These are phyloP conservation scores for Capromys pilorides DNA, from an alignment of 2,797 vertebrate genomes.

Conservation along the genomic window DNA sequence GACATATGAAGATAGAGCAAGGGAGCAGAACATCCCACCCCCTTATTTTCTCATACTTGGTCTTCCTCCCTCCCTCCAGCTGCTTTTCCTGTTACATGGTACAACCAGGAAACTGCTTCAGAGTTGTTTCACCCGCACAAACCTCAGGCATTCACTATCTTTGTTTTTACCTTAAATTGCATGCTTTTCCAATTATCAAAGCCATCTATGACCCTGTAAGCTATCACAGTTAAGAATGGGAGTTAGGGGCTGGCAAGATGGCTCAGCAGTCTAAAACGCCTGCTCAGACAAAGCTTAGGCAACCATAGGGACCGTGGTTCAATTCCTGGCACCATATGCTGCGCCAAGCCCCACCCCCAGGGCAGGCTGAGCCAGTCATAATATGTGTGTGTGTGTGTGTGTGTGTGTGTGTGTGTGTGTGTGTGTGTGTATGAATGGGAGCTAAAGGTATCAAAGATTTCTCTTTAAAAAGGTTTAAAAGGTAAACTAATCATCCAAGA, in stretches of 20 bases:
- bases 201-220: neutral
- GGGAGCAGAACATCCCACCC: neutral
- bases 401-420: too few species aligned
- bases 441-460: neutral
- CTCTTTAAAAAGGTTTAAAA: neutral
- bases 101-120: neutral
- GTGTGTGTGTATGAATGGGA: too few species aligned
- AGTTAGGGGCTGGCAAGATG: neutral
- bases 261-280: too few species aligned
- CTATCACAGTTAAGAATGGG: neutral
- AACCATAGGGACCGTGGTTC: too few species aligned
- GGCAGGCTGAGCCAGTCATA: too few species aligned
- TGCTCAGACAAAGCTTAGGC: too few species aligned
- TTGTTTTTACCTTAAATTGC: neutral
- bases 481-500: neutral
- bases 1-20: neutral
- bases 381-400: too few species aligned
- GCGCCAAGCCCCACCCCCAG: too few species aligned
- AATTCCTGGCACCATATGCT: too few species aligned
- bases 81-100: neutral
- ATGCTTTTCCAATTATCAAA: conserved; percentile 39
- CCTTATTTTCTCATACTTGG: neutral
- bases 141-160: conserved; percentile 17
- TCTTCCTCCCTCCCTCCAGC: neutral
- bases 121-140: neutral